These are phyloP conservation scores for Shargacucullia verbasci DNA, from an alignment of 2,888 invertebrate species.

Conservation along the genomic window DNA sequence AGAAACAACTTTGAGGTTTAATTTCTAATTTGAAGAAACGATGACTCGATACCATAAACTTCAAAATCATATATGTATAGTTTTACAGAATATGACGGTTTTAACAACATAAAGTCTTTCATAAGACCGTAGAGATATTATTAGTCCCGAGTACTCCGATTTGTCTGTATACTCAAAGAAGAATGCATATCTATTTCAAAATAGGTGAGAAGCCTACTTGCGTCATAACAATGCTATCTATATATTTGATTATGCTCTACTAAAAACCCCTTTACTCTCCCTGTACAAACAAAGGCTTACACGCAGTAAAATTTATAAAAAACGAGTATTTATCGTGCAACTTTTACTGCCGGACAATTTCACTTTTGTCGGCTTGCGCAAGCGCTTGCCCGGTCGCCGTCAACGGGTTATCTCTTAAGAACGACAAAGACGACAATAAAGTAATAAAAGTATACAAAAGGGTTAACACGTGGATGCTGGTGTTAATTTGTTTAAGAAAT, in stretches of 20 bases:
- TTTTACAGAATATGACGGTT: no score
- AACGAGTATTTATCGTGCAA: constrained; percentile 61
- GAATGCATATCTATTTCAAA: no score
- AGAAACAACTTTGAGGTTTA: no score
- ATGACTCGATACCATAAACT: no score
- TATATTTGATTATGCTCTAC: constrained; percentile 1
- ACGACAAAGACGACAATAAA: constrained; percentile 73
- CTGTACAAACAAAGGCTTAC: constrained; percentile 53
- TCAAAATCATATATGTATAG: no score
- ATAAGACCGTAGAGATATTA: no score
- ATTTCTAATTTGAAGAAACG: not conserved
- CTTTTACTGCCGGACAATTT: constrained; percentile 81
- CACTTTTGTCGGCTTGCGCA: constrained; percentile 87
- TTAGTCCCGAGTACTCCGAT: no score
- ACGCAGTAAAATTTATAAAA: constrained; percentile 57
- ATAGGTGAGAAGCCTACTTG: no score
- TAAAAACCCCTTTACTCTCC: constrained; percentile 65
- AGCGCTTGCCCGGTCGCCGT: constrained; percentile 49
- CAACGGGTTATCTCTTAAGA: constrained; percentile 58
- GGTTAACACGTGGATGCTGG: constrained; percentile 78
- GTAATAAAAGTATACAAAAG: constrained; percentile 81
- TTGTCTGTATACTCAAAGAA: no score
- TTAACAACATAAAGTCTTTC: no score
- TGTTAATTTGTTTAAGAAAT: constrained; percentile 83
- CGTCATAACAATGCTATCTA: no score